Conservation (phyloP, 2,797 vertebrate species). For the Cossypha dichroa region DNA sequence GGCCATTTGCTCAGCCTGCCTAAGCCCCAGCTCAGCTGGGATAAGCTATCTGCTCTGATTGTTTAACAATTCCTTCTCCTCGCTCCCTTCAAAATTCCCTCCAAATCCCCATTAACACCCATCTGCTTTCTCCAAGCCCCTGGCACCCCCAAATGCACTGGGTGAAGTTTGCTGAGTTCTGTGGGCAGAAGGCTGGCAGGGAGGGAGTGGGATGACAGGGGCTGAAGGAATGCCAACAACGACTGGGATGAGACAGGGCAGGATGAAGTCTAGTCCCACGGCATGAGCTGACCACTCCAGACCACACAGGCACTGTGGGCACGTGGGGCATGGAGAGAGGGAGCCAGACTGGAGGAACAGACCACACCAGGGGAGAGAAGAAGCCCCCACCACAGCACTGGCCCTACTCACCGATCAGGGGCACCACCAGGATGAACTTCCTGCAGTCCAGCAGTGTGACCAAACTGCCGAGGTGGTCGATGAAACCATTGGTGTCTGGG, state of each 20-base stretch:
- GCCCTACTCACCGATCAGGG: conserved; percentile 90
- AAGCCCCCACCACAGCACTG: background rate
- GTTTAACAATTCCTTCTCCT: conserved; percentile 75
- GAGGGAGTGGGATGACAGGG: background rate
- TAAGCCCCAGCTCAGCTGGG: conserved; percentile 77
- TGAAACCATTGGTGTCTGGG: conserved; percentile 97
- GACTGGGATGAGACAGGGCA: background rate
- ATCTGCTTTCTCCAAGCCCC: background rate
- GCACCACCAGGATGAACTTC: conserved; percentile 93
- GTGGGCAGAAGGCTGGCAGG: background rate
- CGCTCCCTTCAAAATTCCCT: conserved; percentile 60
- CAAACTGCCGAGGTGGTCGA: conserved; percentile 91
- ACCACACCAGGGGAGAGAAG: background rate
- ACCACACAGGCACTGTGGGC: background rate
- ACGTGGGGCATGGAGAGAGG: background rate
- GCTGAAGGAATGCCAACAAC: background rate
- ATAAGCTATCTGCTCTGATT: conserved; percentile 73
- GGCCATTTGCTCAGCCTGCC: conserved; percentile 77
- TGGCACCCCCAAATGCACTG: background rate
- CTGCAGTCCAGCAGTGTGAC: conserved; percentile 85
- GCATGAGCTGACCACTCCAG: background rate
- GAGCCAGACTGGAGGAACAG: background rate
- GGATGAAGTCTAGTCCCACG: background rate
- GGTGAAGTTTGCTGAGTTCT: background rate
- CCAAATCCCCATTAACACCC: conserved; percentile 67